Percentiles rank a stretch among this genome's conserved stretches.
Evolutionary conservation across 2,797 vertebrate genomes (phyloP).

Genomic region (Pantherophis alleghaniensis): DNA sequence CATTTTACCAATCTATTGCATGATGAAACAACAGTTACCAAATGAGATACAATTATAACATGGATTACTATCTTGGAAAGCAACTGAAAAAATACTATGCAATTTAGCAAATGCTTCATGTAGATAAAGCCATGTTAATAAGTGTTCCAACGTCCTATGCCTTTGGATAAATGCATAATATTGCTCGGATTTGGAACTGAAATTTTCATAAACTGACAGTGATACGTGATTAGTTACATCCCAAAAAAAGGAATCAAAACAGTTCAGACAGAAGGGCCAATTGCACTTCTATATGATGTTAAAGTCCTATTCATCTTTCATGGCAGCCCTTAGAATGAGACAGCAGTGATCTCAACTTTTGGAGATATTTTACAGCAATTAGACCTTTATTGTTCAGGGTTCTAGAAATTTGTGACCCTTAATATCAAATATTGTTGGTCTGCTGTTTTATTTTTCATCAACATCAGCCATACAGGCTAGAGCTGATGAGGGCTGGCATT

Average conservation of each 20-base stretch:
- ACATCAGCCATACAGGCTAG: not conserved
- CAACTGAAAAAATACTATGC: not conserved
- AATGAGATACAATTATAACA: not conserved
- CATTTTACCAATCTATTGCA: slow-evolving; percentile 17
- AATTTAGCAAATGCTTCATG: not conserved
- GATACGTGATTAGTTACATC: not conserved
- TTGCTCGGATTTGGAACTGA: not conserved
- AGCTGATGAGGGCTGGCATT: not conserved
- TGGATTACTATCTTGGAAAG: not conserved
- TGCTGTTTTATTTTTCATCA: not conserved
- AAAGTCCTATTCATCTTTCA: not conserved
- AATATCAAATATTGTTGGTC: not conserved
- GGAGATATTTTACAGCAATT: not conserved
- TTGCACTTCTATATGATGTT: not conserved
- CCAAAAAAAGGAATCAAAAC: not conserved
- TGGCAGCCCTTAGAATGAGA: not conserved
- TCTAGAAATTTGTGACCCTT: not conserved
- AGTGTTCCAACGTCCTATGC: not conserved
- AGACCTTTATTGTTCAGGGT: not conserved
- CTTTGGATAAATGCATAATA: not conserved
- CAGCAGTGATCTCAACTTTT: not conserved
- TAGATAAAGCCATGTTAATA: not conserved
- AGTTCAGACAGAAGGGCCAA: not conserved
- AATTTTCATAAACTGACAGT: not conserved
- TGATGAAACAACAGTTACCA: not conserved